phyloP scores from a whole-genome alignment of 2,888 invertebrate species.

The Protula sp. region DNA sequence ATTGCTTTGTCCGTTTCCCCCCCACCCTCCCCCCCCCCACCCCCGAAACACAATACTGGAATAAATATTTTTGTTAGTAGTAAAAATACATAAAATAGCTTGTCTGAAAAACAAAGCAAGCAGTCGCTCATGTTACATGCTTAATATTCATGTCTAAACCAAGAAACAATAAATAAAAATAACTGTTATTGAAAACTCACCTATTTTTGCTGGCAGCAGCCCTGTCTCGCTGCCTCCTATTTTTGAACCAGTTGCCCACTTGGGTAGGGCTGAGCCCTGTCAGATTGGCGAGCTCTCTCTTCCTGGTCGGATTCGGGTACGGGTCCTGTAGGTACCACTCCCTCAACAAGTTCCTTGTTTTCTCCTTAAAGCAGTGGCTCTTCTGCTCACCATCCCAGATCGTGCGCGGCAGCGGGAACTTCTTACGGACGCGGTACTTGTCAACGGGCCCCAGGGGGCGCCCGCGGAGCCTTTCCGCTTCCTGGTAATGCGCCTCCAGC shows the following conservation, averaged over 20 bases:
- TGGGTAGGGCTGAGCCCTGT: conserved; percentile 89
- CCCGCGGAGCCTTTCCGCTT: conserved; percentile 83
- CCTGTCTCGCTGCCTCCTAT: conserved; percentile 77
- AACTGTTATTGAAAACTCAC: conserved; percentile 58
- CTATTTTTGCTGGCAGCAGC: conserved; percentile 95
- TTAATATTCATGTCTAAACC: too few species aligned
- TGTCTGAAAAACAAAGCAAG: too few species aligned
- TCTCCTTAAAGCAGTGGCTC: conserved; percentile 90
- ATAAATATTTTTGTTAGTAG: too few species aligned
- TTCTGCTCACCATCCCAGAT: conserved; percentile 97
- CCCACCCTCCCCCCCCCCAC: too few species aligned
- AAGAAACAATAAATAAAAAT: too few species aligned
- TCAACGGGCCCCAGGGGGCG: conserved; percentile 89
- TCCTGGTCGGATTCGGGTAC: conserved; percentile 95
- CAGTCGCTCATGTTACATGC: too few species aligned
- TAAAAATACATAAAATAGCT: too few species aligned
- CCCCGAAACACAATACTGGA: too few species aligned
- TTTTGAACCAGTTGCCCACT: conserved; percentile 92
- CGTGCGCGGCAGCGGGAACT: conserved; percentile 84
- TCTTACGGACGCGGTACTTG: conserved; percentile 87
- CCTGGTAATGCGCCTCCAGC: conserved; percentile 89
- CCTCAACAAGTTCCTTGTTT: conserved; percentile 85
- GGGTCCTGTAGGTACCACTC: conserved; percentile 87
- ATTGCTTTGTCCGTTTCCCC: too few species aligned
- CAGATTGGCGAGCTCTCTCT: conserved; percentile 81